Evolutionary conservation across 2,888 invertebrate species (phyloP), one percentile per base, ranked within the genome.

Genomic region (Latrodectus hesperus): DNA sequence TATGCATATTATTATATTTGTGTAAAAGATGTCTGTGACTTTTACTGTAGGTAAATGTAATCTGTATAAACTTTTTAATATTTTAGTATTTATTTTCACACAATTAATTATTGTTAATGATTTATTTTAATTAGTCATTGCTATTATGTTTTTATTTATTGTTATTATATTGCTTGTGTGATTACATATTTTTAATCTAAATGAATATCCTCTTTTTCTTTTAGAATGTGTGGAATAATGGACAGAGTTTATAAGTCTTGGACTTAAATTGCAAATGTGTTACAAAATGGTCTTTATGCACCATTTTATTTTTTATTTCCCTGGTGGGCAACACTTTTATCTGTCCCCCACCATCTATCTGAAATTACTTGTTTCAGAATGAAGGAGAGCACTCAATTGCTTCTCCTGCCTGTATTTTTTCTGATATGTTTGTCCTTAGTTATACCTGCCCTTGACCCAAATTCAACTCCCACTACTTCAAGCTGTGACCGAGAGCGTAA

Each of bases 401-500:
- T 38, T 38, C 11, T 73, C 26, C 51, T 76, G 72, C 49, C 55
- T 52, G 16, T 53, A 76, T 72, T 77, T 76, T 71, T 88, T 70
- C 70, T 84, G 53, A 77, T 75, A 55, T 84, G 79, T 76, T 72
- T 84, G 65, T 67, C 80, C 26, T 76, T 80, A 53, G 53, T 80
- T 72, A 55, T 52, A 49, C 72, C 53, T 70, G 65, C 75, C 14
- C 60, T 84, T 71, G 74, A 81, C 52, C 65, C 60, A 38, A 64
- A 68, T 14, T 70, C 68, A 16, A 67, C 9, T 70, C 71, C 60
- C 12, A 38, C 38, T 16, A 12, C 72, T 64, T 89, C 77, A n/a
- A 84, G 64, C 22, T 91, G 91, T 87, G 90, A 90, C 73, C 84
- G 89, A 72, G 90, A 90, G 26, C 89, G 92, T 26, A 90, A 90